A percentile compares a stretch with the other conserved stretches of the same genome.
Evolutionary conservation across 1,140 invertebrate species (phyloP).

Genomic region (Nilaparvata lugens): DNA sequence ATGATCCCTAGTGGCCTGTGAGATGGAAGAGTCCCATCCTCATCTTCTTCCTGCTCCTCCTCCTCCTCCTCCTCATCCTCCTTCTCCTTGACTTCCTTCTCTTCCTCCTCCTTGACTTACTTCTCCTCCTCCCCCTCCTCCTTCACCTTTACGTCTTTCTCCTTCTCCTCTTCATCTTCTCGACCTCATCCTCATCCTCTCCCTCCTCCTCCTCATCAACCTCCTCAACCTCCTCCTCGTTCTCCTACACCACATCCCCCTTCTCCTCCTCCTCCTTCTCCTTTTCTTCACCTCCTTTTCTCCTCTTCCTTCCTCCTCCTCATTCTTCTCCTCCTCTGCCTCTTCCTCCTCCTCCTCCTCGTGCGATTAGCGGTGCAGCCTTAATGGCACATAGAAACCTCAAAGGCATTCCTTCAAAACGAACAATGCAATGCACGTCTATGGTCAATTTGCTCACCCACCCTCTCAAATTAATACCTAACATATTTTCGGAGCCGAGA

Average conservation of each 20-base stretch:
- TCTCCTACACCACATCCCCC: conserved; percentile 1
- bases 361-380: too few relatives aligned
- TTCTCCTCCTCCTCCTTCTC: background rate
- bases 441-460: too few relatives aligned
- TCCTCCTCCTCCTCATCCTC: background rate
- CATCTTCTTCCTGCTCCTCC: background rate
- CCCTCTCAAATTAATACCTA: too few relatives aligned
- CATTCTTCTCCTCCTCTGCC: background rate
- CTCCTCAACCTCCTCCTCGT: background rate
- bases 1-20: too few relatives aligned
- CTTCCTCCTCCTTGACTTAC: background rate
- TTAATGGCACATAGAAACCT: too few relatives aligned
- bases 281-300: background rate
- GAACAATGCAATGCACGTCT: too few relatives aligned
- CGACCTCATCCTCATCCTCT: background rate
- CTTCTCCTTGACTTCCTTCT: background rate
- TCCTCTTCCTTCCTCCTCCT: background rate
- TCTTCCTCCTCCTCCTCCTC: background rate
- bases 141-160: too few relatives aligned
- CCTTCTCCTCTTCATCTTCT: background rate
- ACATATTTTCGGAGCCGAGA: too few relatives aligned
- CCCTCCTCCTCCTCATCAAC: background rate
- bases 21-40: background rate
- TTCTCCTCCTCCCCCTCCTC: background rate
- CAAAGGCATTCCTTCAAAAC: too few relatives aligned